These are phyloP conservation scores for Melanaphis sacchari DNA, from an alignment of 1,140 invertebrate genomes.

Conservation along the genomic window DNA sequence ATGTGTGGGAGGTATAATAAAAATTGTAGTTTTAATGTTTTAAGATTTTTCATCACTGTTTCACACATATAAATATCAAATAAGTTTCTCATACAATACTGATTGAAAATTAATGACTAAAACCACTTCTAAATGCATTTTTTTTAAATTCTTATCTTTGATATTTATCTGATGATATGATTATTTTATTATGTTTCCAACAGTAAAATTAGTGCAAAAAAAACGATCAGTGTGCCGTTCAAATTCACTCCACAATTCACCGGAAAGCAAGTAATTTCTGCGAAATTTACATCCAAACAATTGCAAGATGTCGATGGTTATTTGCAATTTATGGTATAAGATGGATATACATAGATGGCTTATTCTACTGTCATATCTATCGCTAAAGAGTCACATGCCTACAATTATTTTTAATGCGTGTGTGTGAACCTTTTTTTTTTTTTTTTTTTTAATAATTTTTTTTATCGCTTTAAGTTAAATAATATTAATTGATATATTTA, in stretches of 20 bases:
- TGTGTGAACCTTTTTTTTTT: neutral
- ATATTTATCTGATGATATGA: neutral
- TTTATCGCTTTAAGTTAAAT: neutral
- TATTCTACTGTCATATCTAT: neutral
- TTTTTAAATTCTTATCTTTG: neutral
- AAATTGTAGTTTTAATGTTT: neutral
- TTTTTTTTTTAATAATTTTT: neutral
- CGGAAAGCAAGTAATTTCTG: conserved; percentile 78
- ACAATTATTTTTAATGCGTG: too few species aligned
- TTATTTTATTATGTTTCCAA: neutral
- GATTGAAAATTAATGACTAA: neutral
- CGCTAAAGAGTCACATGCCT: neutral
- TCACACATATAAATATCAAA: neutral
- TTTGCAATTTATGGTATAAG: conserved; percentile 53
- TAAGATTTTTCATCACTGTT: neutral
- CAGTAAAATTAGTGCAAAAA: conserved; percentile 68
- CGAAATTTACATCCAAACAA: conserved; percentile 83
- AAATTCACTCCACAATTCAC: conserved; percentile 74
- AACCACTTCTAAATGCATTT: neutral
- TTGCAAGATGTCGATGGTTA: conserved; percentile 81
- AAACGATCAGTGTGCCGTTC: conserved; percentile 73
- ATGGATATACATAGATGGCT: neutral
- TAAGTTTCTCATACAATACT: neutral
- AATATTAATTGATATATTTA: neutral
- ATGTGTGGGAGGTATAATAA: too few species aligned